These are phyloP conservation scores for Pantala flavescens DNA, from an alignment of 1,140 invertebrate genomes.

Conservation along the genomic window DNA sequence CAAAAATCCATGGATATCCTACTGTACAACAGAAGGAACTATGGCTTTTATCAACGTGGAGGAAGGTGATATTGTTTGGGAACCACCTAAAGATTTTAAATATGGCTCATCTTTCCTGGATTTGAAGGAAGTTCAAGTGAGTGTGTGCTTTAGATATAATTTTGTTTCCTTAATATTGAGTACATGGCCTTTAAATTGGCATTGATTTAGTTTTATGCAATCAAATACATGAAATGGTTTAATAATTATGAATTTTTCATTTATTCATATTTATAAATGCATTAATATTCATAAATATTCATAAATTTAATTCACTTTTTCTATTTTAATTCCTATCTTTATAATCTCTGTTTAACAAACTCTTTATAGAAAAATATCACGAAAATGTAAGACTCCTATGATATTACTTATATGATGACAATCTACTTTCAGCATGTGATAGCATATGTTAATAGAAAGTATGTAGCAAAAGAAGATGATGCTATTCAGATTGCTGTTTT, in stretches of 20 bases:
- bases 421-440: background rate
- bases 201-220: too few species aligned
- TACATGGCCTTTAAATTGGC: too few species aligned
- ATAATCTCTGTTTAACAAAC: too few species aligned
- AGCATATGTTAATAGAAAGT: background rate
- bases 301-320: too few species aligned
- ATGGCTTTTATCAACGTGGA: constrained; percentile 34
- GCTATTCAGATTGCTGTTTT: constrained; percentile 23
- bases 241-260: too few species aligned
- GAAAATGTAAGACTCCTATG: too few species aligned
- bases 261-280: too few species aligned
- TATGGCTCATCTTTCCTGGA: background rate
- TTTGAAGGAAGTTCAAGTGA: constrained; percentile 1
- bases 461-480: background rate
- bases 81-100: background rate
- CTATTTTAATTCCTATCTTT: too few species aligned
- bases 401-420: too few species aligned
- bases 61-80: constrained; percentile 16
- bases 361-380: too few species aligned
- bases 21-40: constrained; percentile 28
- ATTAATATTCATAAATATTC: too few species aligned
- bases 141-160: background rate
- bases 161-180: background rate
- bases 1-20: constrained; percentile 28
- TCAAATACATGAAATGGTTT: too few species aligned